phyloP scores from a whole-genome alignment of 2,113 vertebrate genomes.

The Sebastes fasciatus region DNA sequence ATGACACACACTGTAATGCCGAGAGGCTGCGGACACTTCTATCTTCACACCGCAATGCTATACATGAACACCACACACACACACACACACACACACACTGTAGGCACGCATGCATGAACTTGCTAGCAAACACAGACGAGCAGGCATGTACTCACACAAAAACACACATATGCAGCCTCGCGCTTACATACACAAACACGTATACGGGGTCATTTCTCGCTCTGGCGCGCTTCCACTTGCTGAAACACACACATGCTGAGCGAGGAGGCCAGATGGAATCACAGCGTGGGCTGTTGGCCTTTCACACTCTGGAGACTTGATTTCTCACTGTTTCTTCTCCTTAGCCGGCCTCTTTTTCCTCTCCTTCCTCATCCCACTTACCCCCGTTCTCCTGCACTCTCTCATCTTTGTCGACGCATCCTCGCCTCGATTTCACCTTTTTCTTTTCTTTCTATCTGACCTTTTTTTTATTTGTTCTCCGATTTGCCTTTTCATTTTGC shows the following conservation, averaged over 20 bases:
- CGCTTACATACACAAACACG: constrained; percentile 53
- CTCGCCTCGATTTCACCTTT: constrained; percentile 24
- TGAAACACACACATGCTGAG: constrained; percentile 54
- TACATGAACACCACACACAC: neutral
- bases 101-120: neutral
- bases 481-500: constrained; percentile 27
- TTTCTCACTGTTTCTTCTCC: constrained; percentile 67
- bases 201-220: constrained; percentile 53
- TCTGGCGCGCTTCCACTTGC: constrained; percentile 42
- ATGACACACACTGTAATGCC: constrained; percentile 40
- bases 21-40: constrained; percentile 1
- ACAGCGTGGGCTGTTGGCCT: constrained; percentile 81
- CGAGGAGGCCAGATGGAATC: constrained; percentile 80
- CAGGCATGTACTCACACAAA: constrained; percentile 23
- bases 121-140: neutral
- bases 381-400: constrained; percentile 14
- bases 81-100: constrained; percentile 5
- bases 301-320: constrained; percentile 77
- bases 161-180: constrained; percentile 42
- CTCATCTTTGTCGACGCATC: constrained; percentile 16
- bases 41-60: neutral
- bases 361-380: constrained; percentile 41
- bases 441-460: constrained; percentile 12
- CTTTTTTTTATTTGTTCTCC: constrained; percentile 16
- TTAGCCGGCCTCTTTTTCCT: constrained; percentile 41